phyloP scores from a whole-genome alignment of 2,113 vertebrate species.

The Trematomus loennbergii region DNA sequence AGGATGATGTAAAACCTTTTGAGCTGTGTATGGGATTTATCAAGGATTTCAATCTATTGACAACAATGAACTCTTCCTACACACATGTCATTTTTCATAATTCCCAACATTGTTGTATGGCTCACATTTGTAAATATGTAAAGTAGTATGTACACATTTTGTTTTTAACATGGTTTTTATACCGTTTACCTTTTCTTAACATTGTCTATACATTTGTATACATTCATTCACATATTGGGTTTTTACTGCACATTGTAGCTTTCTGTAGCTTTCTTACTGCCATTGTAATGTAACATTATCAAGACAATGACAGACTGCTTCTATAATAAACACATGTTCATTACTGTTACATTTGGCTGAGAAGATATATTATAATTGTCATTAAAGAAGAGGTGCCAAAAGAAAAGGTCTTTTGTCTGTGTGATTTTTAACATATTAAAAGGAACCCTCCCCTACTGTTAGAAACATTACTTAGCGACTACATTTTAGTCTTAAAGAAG shows the following conservation, averaged over 20 bases:
- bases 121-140: background rate
- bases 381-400: background rate
- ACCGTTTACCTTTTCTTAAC: background rate
- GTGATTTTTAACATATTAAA: background rate
- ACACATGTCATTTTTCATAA: background rate
- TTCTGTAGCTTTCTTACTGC: too few relatives aligned
- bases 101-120: background rate
- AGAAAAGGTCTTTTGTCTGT: background rate
- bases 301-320: background rate
- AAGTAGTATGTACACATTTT: background rate
- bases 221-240: background rate
- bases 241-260: background rate
- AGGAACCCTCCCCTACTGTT: background rate
- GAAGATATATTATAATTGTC: background rate
- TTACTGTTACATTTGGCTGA: background rate
- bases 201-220: background rate
- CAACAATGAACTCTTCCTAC: background rate
- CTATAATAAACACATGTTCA: background rate
- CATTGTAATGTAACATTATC: too few relatives aligned
- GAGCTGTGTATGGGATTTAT: too few relatives aligned
- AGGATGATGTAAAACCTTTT: background rate
- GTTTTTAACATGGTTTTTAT: background rate
- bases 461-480: background rate
- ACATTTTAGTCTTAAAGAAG: background rate
- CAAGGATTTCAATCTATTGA: slow-evolving; percentile 9